A percentile compares a stretch with the other conserved stretches of the same genome.
Evolutionary conservation across 2,113 vertebrate species (phyloP).

Genomic region (Seriola quinqueradiata): DNA sequence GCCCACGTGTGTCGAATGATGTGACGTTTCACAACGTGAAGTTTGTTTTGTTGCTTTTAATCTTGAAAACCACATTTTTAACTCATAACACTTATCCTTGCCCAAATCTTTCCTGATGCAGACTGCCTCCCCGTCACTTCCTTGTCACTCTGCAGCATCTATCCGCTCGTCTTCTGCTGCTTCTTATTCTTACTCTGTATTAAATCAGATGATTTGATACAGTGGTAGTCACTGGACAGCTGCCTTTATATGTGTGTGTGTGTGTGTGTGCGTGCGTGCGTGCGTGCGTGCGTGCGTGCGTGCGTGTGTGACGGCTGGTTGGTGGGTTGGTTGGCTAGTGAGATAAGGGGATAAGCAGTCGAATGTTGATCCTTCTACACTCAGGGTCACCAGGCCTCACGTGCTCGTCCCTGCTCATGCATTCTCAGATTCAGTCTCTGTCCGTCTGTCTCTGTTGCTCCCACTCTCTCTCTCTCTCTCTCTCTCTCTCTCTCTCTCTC

Average conservation of each 20-base stretch:
- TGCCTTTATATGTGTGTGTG: conserved; percentile 3
- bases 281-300: no score
- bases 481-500: neutral
- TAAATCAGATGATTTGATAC: neutral
- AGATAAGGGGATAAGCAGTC: conserved; percentile 47
- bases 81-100: no score
- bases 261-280: neutral
- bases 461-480: neutral
- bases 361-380: conserved; percentile 36
- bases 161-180: no score
- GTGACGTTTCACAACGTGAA: no score
- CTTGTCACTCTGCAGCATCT: no score
- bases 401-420: neutral
- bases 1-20: no score
- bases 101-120: no score
- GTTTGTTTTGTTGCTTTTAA: no score
- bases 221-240: neutral
- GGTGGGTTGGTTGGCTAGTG: neutral
- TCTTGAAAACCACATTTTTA: no score
- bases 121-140: no score
- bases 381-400: conserved; percentile 24
- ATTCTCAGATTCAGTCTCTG: neutral
- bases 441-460: neutral
- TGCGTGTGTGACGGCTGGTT: conserved; percentile 1
- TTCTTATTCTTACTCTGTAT: no score